Percentiles rank a stretch among this genome's conserved stretches.
Conservation (phyloP, 2,888 invertebrate species). For the Drosophila prolongata region DNA sequence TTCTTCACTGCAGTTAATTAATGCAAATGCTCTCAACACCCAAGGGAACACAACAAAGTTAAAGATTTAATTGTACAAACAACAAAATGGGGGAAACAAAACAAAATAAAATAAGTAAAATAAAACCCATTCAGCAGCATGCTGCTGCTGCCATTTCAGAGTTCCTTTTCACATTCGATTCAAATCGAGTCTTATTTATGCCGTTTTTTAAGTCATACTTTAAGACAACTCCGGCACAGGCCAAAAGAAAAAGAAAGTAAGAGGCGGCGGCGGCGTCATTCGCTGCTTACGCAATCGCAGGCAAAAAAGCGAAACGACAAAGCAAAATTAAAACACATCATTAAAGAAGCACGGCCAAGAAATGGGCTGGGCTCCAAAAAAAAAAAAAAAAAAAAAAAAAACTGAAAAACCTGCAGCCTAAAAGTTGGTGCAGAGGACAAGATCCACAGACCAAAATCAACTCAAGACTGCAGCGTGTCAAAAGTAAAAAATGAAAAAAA, state of each 20-base stretch:
- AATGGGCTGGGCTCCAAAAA: slow-evolving; percentile 30
- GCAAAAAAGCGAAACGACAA: slow-evolving; percentile 40
- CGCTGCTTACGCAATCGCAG: slow-evolving; percentile 66
- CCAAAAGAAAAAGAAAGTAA: slow-evolving; percentile 70
- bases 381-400: slow-evolving; percentile 2
- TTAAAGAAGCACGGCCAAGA: slow-evolving; percentile 57
- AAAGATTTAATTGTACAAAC: slow-evolving; percentile 57
- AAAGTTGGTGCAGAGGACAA: not conserved
- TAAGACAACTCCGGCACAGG: slow-evolving; percentile 26
- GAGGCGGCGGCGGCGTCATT: slow-evolving; percentile 62
- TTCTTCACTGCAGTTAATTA: slow-evolving; percentile 45
- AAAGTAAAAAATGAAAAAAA: slow-evolving; percentile 22
- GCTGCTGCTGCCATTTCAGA: not conserved
- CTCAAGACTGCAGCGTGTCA: slow-evolving; percentile 14
- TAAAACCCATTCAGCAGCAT: no score
- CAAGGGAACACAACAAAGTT: slow-evolving; percentile 27
- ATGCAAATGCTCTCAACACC: slow-evolving; percentile 52
- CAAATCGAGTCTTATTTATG: slow-evolving; percentile 34
- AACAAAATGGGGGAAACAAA: slow-evolving; percentile 20
- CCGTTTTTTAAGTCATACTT: slow-evolving; percentile 29
- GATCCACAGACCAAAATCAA: not conserved
- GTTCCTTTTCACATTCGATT: slow-evolving; percentile 39
- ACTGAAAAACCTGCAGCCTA: slow-evolving; percentile 26
- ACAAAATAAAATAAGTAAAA: slow-evolving; percentile 14
- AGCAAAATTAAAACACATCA: slow-evolving; percentile 69